Percentiles rank a stretch among this genome's conserved stretches.
phyloP scores from a whole-genome alignment of 2,888 invertebrate species.

The Agrenia bidenticulata region DNA sequence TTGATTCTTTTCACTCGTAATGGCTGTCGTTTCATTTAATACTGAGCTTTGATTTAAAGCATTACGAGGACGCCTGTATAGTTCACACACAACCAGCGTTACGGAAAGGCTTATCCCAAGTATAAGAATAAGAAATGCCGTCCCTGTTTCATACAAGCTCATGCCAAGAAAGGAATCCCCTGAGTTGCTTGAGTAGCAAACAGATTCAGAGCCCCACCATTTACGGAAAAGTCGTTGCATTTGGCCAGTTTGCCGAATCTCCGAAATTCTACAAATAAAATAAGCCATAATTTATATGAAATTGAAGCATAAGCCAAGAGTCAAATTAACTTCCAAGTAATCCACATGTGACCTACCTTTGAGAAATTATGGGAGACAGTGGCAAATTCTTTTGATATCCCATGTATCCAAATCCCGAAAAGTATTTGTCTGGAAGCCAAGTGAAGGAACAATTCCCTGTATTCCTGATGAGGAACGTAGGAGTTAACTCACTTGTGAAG shows the following conservation, averaged over 20 bases:
- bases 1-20: too few relatives aligned
- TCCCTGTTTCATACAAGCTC: slow-evolving; percentile 48
- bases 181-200: slow-evolving; percentile 27
- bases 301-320: slow-evolving; percentile 9
- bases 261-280: slow-evolving; percentile 38
- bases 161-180: slow-evolving; percentile 40
- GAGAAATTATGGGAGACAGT: slow-evolving; percentile 44
- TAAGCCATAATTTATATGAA: slow-evolving; percentile 12
- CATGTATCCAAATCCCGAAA: slow-evolving; percentile 51
- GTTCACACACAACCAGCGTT: slow-evolving; percentile 31
- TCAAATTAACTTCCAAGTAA: background rate
- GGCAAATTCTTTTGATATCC: slow-evolving; percentile 49
- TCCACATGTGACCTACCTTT: slow-evolving; percentile 30
- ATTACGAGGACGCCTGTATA: slow-evolving; percentile 5
- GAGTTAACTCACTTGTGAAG: slow-evolving; percentile 50
- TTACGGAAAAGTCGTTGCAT: slow-evolving; percentile 47
- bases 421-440: slow-evolving; percentile 48
- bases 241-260: slow-evolving; percentile 47
- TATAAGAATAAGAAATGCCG: slow-evolving; percentile 46
- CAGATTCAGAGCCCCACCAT: slow-evolving; percentile 49
- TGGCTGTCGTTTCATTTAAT: too few relatives aligned
- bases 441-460: slow-evolving; percentile 45
- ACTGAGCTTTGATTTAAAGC: too few relatives aligned
- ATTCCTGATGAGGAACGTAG: slow-evolving; percentile 46
- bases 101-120: slow-evolving; percentile 35